Percentiles rank a stretch among this genome's conserved stretches.
phyloP scores from a whole-genome alignment of 2,113 vertebrate genomes.

The Orientallactaga bullata region DNA sequence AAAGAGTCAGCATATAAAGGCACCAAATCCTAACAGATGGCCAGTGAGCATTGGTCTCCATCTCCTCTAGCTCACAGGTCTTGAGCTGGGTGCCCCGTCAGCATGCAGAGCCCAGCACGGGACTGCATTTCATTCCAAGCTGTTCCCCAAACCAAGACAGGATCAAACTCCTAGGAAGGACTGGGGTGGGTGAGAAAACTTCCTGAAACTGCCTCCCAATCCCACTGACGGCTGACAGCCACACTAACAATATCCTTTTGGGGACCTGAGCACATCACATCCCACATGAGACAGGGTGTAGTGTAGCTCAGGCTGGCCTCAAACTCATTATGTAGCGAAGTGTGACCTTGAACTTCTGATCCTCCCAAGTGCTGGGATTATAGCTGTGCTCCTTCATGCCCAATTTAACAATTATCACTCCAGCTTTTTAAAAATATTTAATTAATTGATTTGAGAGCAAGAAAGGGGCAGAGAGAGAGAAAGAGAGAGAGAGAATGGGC shows the following conservation, averaged over 20 bases:
- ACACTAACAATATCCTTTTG: not conserved
- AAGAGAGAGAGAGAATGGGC: too few relatives aligned
- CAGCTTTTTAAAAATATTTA: too few relatives aligned
- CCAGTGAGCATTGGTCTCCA: not conserved
- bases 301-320: too few relatives aligned
- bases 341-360: too few relatives aligned
- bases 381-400: too few relatives aligned
- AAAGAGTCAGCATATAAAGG: not conserved
- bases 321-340: too few relatives aligned
- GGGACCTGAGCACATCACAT: not conserved
- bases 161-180: not conserved
- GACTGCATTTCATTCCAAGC: not conserved
- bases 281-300: too few relatives aligned
- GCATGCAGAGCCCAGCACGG: not conserved
- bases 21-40: not conserved
- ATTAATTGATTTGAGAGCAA: too few relatives aligned
- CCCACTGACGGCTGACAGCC: not conserved
- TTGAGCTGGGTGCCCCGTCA: not conserved
- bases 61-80: rapidly evolving
- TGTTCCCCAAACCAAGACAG: not conserved
- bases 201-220: not conserved
- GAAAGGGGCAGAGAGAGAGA: too few relatives aligned
- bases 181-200: not conserved
- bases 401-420: too few relatives aligned
- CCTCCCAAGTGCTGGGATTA: too few relatives aligned